Percentiles rank a stretch among this genome's conserved stretches.
Conservation (phyloP, 2,888 invertebrate species). For the Exephanes ischioxanthus region DNA sequence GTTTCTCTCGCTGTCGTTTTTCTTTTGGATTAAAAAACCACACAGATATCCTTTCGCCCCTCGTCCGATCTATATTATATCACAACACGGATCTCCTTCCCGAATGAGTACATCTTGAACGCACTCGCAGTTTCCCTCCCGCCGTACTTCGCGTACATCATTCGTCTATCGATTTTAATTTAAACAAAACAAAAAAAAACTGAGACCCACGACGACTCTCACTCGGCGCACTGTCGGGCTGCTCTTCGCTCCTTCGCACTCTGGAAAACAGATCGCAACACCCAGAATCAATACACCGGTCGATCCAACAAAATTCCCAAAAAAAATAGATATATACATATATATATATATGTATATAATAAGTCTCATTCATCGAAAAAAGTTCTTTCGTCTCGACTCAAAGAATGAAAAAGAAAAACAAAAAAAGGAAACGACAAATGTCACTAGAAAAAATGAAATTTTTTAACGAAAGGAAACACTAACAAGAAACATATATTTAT, state of each 20-base stretch:
- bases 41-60: constrained; percentile 43
- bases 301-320: background rate
- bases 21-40: constrained; percentile 8
- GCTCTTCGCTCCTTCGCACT: constrained; percentile 1
- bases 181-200: background rate
- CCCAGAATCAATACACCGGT: background rate
- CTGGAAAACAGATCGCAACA: constrained; percentile 1
- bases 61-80: constrained; percentile 71
- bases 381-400: background rate
- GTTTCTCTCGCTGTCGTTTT: constrained; percentile 8
- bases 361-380: background rate
- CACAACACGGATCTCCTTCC: constrained; percentile 76
- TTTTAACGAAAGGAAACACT: no score
- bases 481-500: no score
- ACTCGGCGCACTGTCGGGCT: background rate
- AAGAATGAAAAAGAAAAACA: background rate
- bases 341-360: no score
- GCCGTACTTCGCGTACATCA: constrained; percentile 62
- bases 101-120: constrained; percentile 73
- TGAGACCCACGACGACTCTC: background rate
- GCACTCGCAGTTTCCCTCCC: constrained; percentile 67
- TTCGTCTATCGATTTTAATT: constrained; percentile 62
- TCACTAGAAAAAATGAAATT: no score
- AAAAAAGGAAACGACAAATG: background rate
- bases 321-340: background rate